Evolutionary conservation across 2,797 vertebrate species (phyloP).

Genomic region (Podarcis siculus): DNA sequence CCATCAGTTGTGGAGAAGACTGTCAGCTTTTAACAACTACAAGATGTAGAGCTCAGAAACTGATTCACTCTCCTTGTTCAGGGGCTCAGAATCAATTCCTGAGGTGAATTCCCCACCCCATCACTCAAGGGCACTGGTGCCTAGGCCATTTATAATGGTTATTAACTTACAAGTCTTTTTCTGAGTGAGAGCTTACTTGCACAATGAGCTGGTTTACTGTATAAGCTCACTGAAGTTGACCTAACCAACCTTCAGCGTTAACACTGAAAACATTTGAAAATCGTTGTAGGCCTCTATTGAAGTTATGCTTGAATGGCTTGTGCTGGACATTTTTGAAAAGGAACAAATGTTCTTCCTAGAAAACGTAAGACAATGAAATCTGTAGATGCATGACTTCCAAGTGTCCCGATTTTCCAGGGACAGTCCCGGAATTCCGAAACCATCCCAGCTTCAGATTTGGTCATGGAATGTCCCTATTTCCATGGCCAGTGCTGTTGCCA

Average conservation of each 20-base stretch:
- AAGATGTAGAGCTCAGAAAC: not conserved
- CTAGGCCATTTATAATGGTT: not conserved
- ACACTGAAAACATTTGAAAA: not conserved
- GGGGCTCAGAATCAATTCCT: constrained; percentile 20
- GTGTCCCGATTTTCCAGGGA: too few species aligned
- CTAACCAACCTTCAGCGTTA: not conserved
- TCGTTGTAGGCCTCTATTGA: not conserved
- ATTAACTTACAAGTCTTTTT: not conserved
- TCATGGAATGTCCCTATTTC: too few species aligned
- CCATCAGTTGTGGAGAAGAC: not conserved
- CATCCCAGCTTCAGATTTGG: too few species aligned
- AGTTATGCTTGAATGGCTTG: not conserved
- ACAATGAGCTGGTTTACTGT: not conserved
- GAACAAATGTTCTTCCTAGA: not conserved
- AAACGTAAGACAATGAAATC: not conserved
- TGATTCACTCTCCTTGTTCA: not conserved
- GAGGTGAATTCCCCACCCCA: constrained; percentile 20
- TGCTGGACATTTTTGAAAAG: not conserved
- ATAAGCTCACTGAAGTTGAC: not conserved
- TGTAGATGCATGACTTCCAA: not conserved
- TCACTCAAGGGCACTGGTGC: constrained; percentile 1
- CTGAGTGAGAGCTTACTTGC: not conserved
- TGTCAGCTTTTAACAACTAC: not conserved
- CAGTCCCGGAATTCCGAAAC: too few species aligned
- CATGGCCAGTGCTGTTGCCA: too few species aligned